Evolutionary conservation across 2,113 vertebrate species (phyloP).

Genomic region (Microcebus murinus): DNA sequence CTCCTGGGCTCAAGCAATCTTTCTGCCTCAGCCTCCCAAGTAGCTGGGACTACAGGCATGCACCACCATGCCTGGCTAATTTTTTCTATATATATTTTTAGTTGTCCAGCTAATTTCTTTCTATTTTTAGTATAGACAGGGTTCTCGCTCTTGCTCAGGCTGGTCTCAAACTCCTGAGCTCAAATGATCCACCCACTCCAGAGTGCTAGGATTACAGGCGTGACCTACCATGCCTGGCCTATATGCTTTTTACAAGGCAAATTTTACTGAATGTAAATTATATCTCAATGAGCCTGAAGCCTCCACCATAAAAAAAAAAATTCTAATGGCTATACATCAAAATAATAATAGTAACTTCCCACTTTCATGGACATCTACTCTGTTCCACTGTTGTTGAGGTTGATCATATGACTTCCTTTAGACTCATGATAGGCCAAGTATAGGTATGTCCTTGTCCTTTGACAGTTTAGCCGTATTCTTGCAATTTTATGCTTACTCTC

Average conservation of each 20-base stretch:
- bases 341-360: neutral
- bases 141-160: no score
- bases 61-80: no score
- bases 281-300: neutral
- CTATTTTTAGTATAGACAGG: no score
- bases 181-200: no score
- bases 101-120: no score
- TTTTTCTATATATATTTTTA: no score
- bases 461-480: neutral
- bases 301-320: neutral
- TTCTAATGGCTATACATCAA: neutral
- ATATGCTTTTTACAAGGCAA: neutral
- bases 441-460: neutral
- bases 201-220: no score
- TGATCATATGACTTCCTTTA: neutral
- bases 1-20: no score
- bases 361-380: neutral
- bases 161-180: no score
- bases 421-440: neutral
- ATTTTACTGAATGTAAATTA: slow-evolving; percentile 32
- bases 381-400: neutral
- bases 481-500: neutral
- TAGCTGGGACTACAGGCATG: no score
- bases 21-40: no score
- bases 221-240: no score